Evolutionary conservation across 1,140 invertebrate species (phyloP).

Genomic region (Prorops nasuta): DNA sequence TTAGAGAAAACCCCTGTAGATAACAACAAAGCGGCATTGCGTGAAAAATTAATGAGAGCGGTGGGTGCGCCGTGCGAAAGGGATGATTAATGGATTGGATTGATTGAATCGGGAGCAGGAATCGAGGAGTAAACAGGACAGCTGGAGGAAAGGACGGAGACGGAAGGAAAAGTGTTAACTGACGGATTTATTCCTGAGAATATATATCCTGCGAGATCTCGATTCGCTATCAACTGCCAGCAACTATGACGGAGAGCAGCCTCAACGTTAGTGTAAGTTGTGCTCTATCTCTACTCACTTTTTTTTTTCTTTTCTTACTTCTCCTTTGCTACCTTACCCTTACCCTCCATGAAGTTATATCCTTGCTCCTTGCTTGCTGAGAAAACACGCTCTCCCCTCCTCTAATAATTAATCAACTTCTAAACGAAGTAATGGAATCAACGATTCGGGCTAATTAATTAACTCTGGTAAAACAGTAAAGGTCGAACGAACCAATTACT

Average conservation of each 20-base stretch:
- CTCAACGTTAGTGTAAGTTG: constrained; percentile 17
- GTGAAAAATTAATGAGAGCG: constrained; percentile 22
- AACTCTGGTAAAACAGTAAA: no score
- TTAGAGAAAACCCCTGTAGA: no score
- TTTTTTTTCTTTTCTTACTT: not conserved
- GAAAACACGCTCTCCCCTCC: no score
- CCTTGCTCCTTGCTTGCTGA: no score
- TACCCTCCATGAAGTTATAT: no score
- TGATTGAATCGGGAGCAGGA: constrained; percentile 12
- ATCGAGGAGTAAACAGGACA: constrained; percentile 5
- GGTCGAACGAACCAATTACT: no score
- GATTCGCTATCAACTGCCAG: constrained; percentile 9
- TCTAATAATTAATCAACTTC: no score
- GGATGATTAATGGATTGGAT: constrained; percentile 19
- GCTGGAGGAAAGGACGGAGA: not conserved
- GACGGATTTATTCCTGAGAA: constrained; percentile 16
- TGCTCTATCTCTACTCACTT: not conserved
- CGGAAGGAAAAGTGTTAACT: not conserved
- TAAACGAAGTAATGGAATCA: no score
- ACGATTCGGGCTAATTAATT: no score
- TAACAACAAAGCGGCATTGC: constrained; percentile 19
- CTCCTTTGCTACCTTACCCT: not conserved
- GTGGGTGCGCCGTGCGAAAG: constrained; percentile 5
- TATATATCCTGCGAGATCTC: constrained; percentile 7
- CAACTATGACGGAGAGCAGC: constrained; percentile 19